These are phyloP conservation scores for Sinella curviseta DNA, from an alignment of 1,140 invertebrate species.

Conservation along the genomic window DNA sequence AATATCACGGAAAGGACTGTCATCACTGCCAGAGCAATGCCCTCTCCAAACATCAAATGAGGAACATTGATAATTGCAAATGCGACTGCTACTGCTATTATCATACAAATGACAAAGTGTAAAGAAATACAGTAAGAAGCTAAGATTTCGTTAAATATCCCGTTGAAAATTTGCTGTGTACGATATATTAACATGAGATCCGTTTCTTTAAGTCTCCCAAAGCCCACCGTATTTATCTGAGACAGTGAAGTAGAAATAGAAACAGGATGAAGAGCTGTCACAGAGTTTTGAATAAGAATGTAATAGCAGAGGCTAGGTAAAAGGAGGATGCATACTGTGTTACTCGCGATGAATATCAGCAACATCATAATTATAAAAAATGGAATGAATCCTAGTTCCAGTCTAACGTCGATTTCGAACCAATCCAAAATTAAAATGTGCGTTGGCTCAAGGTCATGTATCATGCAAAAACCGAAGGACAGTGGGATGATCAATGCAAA, in stretches of 20 bases:
- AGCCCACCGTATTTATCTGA: neutral
- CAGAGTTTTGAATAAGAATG: neutral
- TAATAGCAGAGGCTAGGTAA: neutral
- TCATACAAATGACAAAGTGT: neutral
- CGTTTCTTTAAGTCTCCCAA: neutral
- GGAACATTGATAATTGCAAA: neutral
- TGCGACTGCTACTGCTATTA: neutral
- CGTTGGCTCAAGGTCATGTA: neutral
- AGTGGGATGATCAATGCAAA: neutral
- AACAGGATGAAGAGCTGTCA: neutral
- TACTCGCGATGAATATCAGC: neutral
- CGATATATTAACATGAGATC: neutral
- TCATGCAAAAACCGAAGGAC: neutral
- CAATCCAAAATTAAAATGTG: neutral
- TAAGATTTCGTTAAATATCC: neutral
- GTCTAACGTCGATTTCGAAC: neutral
- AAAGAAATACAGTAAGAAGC: neutral
- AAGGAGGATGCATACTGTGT: neutral
- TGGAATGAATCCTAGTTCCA: neutral
- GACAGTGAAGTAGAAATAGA: neutral
- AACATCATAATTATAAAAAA: neutral
- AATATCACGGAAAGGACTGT: neutral
- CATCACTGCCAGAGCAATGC: neutral
- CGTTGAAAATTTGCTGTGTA: neutral
- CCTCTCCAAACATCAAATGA: neutral